Conservation (phyloP, 2,797 vertebrate species). For the Squalus acanthias region DNA sequence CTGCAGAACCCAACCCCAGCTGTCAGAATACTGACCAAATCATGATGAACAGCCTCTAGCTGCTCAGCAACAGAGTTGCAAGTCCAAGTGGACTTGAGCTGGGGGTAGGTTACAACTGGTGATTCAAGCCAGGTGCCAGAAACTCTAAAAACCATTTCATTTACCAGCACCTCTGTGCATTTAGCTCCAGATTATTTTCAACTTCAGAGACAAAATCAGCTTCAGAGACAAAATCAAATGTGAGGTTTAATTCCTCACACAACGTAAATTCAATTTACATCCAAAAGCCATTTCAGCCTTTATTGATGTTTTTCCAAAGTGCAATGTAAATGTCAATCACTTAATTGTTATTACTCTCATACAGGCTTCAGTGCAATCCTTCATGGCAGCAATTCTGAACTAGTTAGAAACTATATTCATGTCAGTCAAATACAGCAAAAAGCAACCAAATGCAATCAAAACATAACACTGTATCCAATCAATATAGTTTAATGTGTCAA, state of each 20-base stretch:
- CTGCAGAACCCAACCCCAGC: neutral
- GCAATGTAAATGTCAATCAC: neutral
- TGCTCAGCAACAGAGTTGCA: neutral
- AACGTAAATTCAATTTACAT: neutral
- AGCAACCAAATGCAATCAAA: slow-evolving; percentile 21
- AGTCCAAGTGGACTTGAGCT: neutral
- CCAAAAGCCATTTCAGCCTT: neutral
- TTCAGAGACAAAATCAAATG: neutral
- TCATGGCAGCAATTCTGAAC: neutral
- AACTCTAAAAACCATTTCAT: neutral
- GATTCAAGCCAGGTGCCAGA: neutral
- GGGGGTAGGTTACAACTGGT: neutral
- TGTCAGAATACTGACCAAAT: neutral
- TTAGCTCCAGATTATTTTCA: neutral
- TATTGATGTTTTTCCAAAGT: slow-evolving; percentile 4
- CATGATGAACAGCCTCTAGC: neutral
- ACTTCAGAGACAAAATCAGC: neutral
- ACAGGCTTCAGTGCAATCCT: slow-evolving; percentile 20
- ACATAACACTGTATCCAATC: neutral
- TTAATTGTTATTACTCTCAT: neutral
- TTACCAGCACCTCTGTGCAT: neutral
- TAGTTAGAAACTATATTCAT: neutral
- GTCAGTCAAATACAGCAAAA: neutral
- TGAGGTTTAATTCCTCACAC: neutral
- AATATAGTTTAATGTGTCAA: slow-evolving; percentile 8